Evolutionary conservation across 2,888 invertebrate species (phyloP), one percentile per base, ranked within the genome.

Genomic region (Lobophora halterata): DNA sequence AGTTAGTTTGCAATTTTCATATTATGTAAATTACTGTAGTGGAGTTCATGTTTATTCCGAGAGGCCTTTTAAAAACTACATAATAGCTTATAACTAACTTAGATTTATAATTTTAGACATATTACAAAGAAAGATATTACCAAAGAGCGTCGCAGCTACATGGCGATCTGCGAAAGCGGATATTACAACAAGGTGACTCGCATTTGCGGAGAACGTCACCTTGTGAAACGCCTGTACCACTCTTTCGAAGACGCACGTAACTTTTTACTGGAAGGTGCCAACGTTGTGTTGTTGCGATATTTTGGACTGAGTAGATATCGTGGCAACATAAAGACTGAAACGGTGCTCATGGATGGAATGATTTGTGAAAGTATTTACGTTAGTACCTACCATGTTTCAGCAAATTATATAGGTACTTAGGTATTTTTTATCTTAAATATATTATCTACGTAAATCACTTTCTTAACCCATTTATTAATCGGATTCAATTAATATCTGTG

Each of bases 311-410:
- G 66, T 7, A 79, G 88, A 47, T 89, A 79, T 54, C 74, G 74
- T 30, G 92, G 92, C 5, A 76, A 62, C 33, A 75, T 92, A 45
- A 88, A 88, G 59, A 79, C 90, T 10, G 79, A 88, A 10, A 88
- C 89, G 7, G 79, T 90, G 29, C 80, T 90, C 49, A 90, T 91
- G 49, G 88, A 90, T 49, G 92, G 92, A 2, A 80, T 78, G 28
- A 71, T 91, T 41, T 90, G 90, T 45, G 73, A 88, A 44, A 91
- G 90, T 66, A 77, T 89, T 64, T 92, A 91, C 58, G 91, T 92
- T 74, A 89, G 88, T 71, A 19, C 33, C n/a, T 30, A 27, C 13
- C 32, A n/a, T n/a, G n/a, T n/a, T n/a, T n/a, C n/a, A n/a, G n/a
- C n/a, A n/a, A n/a, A n/a, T n/a, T n/a, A n/a, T n/a, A n/a, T n/a